Base-by-base conservation (phyloP, 2,113 vertebrate species). In the Ceyx cyanopectus region DNA sequence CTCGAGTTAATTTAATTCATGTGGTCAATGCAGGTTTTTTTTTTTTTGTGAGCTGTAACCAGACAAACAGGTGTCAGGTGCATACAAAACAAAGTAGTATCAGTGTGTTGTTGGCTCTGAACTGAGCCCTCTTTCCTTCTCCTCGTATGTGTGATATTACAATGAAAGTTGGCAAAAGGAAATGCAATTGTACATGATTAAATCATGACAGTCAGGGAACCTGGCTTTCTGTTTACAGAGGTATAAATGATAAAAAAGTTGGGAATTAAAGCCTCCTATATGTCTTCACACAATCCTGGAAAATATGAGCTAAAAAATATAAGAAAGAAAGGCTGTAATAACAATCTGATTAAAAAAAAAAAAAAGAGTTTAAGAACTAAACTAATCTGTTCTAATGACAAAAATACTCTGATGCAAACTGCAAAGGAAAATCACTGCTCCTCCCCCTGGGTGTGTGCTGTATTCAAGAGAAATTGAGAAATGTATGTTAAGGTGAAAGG, bases 31-130 rank as follows among this genome's bases (percentile, higher is more conserved):
- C 34, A 50, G 65, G 65, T 9, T 9, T 37, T 37, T 37, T 45
- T 45, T 70, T 95, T 91, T 91, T 87, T 40, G 46, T 89, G 81
- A 87, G n/a, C 72, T 85, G 40, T 60, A 92, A 93, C 40, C 32
- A 82, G 86, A 74, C 26, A 80, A 83, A 60, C 75, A 87, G 5
- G 9, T 94, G 81, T 83, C 84, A 94, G 85, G 79, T 96, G 81
- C 68, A 51, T 16, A 66, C 43, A 81, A 94, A 95, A 85, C 67
- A 37, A 92, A 89, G 34, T 54, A 63, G 34, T 60, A 40, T 85
- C 57, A 54, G 20, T 81, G 19, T 74, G 40, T 74, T 87, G 63
- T 74, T 87, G 67, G 60, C 81, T 91, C 62, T 60, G 58, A 87
- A 69, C 75, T 73, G 70, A 60, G 74, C 29, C 67, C 56, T 80